Base-by-base conservation (phyloP, 2,888 invertebrate species). In the Bursaphelenchus okinawaensis region DNA sequence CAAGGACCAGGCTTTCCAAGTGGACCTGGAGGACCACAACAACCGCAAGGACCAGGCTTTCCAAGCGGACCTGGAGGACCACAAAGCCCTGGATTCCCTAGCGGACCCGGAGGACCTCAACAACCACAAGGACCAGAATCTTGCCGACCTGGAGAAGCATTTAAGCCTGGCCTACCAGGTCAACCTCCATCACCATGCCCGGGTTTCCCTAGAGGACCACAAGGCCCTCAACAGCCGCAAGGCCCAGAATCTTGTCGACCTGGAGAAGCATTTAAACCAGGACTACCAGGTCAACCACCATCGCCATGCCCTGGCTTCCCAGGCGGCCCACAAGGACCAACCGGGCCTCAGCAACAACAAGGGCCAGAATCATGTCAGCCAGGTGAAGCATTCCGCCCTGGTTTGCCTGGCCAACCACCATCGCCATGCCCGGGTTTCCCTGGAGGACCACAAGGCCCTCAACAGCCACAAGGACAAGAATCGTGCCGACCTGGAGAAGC, bases 401-500 rank as follows among this genome's bases (percentile, higher is more conserved):
- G n/a, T n/a, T n/a, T n/a, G n/a, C n/a, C n/a, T n/a, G n/a, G n/a
- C n/a, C n/a, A n/a, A 9, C 40, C 23, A 16, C n/a, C 16, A 0
- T 60, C 51, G 7, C 3, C 58, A 4, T 16, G 23, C 3, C 62
- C 50, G 20, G 40, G 40, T 1, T 40, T 40, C 40, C 40, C 40
- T 1, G 12, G 16, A 1, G 40, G 40, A 40, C 40, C 40, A 4
- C 16, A n/a, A 40, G 40, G 40, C 12, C 62, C 62, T 4, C 62
- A 62, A 27, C 8, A 26, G 8, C 62, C 62, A 7, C 60, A 28
- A 23, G 56, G 55, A 31, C 62, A 20, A 55, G 24, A 22, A 6
- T n/a, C 40, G 40, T n/a, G n/a, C 12, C 3, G 6, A 6, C 40
- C 40, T 16, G 40, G 40, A 16, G 12, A 16, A 12, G 16, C 40